phyloP scores from a whole-genome alignment of 1,140 invertebrate species.

The Heliconius himera region DNA sequence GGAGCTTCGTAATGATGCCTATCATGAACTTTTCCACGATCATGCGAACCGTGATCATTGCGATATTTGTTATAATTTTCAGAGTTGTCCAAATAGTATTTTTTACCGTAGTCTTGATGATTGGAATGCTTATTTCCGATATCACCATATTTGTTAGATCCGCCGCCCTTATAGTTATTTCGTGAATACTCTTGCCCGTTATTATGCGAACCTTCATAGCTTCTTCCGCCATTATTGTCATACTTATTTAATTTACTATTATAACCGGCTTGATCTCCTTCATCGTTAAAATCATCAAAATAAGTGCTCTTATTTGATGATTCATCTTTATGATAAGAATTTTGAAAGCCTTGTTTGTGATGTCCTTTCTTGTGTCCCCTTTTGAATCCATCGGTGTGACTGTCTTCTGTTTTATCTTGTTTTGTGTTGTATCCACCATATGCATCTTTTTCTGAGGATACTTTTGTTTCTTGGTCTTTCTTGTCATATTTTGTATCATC shows the following conservation, averaged over 20 bases:
- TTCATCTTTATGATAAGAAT: slow-evolving; percentile 86
- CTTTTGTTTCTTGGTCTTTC: slow-evolving; percentile 74
- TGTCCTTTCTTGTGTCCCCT: slow-evolving; percentile 84
- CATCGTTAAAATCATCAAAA: slow-evolving; percentile 84
- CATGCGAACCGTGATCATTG: slow-evolving; percentile 67
- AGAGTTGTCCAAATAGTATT: slow-evolving; percentile 80
- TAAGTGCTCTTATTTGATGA: slow-evolving; percentile 85
- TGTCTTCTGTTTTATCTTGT: slow-evolving; percentile 74
- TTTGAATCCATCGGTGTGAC: slow-evolving; percentile 74
- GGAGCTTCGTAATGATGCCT: slow-evolving; percentile 59
- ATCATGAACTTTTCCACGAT: slow-evolving; percentile 66
- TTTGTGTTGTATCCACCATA: slow-evolving; percentile 70
- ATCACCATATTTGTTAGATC: slow-evolving; percentile 79
- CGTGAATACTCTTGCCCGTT: slow-evolving; percentile 69
- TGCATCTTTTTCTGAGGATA: slow-evolving; percentile 66
- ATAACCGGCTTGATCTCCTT: slow-evolving; percentile 81
- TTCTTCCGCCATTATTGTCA: slow-evolving; percentile 76
- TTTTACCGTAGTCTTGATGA: slow-evolving; percentile 79
- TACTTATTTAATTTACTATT: slow-evolving; percentile 78
- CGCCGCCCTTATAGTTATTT: slow-evolving; percentile 74
- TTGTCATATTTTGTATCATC: slow-evolving; percentile 75
- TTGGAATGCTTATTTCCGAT: slow-evolving; percentile 73
- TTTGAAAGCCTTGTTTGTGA: slow-evolving; percentile 84
- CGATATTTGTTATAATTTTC: slow-evolving; percentile 73
- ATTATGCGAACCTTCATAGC: slow-evolving; percentile 76